Evolutionary conservation across 2,113 vertebrate genomes (phyloP).

Genomic region (Apus apus): DNA sequence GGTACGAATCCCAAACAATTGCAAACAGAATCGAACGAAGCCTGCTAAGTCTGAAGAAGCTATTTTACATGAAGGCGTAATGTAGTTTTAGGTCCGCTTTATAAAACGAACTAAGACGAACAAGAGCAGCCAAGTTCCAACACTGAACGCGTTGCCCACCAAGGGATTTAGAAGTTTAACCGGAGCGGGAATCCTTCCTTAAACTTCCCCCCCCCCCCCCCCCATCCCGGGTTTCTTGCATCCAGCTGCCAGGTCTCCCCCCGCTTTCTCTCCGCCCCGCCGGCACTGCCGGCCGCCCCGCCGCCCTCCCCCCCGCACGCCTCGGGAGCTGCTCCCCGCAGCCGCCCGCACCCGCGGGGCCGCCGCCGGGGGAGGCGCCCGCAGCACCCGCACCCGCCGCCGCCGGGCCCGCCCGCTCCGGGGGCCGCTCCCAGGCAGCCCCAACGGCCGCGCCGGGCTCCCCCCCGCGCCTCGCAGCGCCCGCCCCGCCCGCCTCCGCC

Average conservation of each 20-base stretch:
- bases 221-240: fast-evolving
- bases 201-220: no score
- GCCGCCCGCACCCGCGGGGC: no score
- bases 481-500: conserved; percentile 2
- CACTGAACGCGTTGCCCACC: not conserved
- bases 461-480: not conserved
- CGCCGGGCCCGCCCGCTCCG: no score
- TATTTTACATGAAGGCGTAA: not conserved
- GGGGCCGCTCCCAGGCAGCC: no score
- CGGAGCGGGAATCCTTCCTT: fast-evolving
- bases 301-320: not conserved
- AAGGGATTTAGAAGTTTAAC: not conserved
- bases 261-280: not conserved
- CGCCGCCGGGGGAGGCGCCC: no score
- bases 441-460: not conserved
- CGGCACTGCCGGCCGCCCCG: not conserved
- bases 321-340: not conserved
- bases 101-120: not conserved
- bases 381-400: no score
- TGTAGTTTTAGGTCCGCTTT: not conserved
- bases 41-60: not conserved
- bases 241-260: fast-evolving
- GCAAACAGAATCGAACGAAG: not conserved
- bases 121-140: not conserved
- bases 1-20: no score